A percentile compares a stretch with the other conserved stretches of the same genome.
phyloP scores from a whole-genome alignment of 2,888 invertebrate genomes.

The Caenorhabditis macrosperma region DNA sequence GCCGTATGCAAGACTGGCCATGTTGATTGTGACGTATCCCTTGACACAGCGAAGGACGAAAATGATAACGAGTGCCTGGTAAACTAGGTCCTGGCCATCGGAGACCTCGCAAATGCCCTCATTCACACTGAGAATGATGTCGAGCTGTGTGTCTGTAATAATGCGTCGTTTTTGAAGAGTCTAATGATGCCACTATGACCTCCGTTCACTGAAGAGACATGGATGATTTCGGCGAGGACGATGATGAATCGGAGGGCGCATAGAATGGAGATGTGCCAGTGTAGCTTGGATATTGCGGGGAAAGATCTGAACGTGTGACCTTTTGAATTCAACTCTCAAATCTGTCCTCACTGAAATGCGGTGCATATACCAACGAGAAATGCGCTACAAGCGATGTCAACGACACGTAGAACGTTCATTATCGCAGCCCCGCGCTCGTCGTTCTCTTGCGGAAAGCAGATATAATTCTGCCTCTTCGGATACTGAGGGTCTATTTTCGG shows the following conservation, averaged over 20 bases:
- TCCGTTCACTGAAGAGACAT: conserved; percentile 24
- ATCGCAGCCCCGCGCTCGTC: neutral
- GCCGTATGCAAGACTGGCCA: conserved; percentile 1
- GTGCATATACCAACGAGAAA: neutral
- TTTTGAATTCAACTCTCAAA: neutral
- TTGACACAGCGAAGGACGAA: conserved; percentile 12
- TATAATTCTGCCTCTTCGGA: neutral
- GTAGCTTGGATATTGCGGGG: neutral
- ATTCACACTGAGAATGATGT: conserved; percentile 17
- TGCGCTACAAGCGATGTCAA: conserved; percentile 1
- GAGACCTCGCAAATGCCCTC: conserved; percentile 8
- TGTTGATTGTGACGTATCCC: conserved; percentile 6
- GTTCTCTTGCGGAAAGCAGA: conserved; percentile 23
- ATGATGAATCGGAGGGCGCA: neutral
- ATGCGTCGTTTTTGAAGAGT: neutral
- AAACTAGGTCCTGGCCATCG: neutral
- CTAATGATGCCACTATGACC: neutral
- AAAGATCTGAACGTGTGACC: neutral
- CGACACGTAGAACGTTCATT: conserved; percentile 3
- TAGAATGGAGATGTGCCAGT: conserved; percentile 6
- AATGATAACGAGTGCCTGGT: neutral
- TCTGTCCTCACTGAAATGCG: neutral
- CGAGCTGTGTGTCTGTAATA: conserved; percentile 33
- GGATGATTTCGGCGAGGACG: neutral
- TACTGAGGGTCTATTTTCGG: conserved; percentile 1